Evolutionary conservation across 2,113 vertebrate species (phyloP), one percentile per base, ranked within the genome.

Genomic region (Pluvianellus socialis): DNA sequence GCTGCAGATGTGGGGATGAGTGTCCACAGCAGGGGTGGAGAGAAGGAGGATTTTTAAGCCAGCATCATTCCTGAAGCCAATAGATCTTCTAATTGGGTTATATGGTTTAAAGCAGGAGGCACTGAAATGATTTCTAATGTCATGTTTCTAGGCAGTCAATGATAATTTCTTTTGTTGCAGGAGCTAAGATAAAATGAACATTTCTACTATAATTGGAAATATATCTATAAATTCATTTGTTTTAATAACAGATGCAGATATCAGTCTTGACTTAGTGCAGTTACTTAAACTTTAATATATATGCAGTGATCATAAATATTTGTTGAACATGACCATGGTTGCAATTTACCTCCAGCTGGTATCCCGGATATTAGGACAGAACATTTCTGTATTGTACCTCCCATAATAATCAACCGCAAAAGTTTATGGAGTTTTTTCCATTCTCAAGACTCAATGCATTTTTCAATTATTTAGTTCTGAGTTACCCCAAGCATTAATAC

Each of bases 1-100:
- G 44, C 2, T 0, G 11, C n/a, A 71, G 38, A 14, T 0, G 0
- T 28, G 47, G 15, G 42, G 5, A 22, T 90, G 40, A 33, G 15
- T 50, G n/a, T 32, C 23, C 50, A 7, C 21, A 68, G 20, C 27
- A 75, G 10, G 23, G 8, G 12, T 8, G 17, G 9, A 70, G 8
- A 86, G 5, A 62, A 77, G 20, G 6, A 7, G 22, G 73, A 23
- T 62, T 80, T 91, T 88, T 30, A 84, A 79, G 16, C 14, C 50
- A 82, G 13, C 6, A 12, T 82, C 5, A 30, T 52, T 67, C 35
- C 42, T 47, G 18, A 67, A 30, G 33, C 15, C 44, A 81, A 6
- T 22, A 7, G 21, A n/a, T n/a, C 5, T 1, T 33, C 3, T 5
- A 35, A 23, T 33, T 53, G 55, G 3, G 12, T 28, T 28, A 13